These are phyloP conservation scores for Glossophaga mutica DNA, from an alignment of 2,797 vertebrate genomes.

Conservation along the genomic window DNA sequence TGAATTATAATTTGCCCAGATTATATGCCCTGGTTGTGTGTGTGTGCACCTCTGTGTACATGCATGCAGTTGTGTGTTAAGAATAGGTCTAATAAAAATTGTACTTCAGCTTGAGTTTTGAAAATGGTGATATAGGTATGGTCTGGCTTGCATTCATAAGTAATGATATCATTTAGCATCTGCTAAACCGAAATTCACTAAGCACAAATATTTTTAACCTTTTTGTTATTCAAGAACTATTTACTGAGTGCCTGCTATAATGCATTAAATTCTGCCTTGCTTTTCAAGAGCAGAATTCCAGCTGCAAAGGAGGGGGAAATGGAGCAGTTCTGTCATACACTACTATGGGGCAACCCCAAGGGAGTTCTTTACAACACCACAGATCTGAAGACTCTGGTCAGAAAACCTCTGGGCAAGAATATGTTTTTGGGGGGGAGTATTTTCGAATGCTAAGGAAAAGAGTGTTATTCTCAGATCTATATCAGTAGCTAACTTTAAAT, in stretches of 20 bases:
- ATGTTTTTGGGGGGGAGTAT: background rate
- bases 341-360: background rate
- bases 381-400: background rate
- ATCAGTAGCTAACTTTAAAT: background rate
- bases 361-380: background rate
- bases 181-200: background rate
- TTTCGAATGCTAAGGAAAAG: background rate
- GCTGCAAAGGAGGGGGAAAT: background rate
- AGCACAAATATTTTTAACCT: background rate
- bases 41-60: too few relatives aligned
- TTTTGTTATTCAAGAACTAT: background rate
- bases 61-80: background rate
- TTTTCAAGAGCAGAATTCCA: background rate
- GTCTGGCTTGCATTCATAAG: background rate
- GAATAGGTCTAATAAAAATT: background rate
- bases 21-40: background rate
- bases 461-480: background rate
- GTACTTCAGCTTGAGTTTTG: background rate
- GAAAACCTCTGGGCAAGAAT: background rate
- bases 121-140: background rate
- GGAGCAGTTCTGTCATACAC: background rate
- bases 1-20: background rate
- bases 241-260: background rate
- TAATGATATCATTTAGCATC: background rate
- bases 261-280: background rate